Evolutionary conservation across 2,888 invertebrate species (phyloP).

Genomic region (Pherbina coryleti): DNA sequence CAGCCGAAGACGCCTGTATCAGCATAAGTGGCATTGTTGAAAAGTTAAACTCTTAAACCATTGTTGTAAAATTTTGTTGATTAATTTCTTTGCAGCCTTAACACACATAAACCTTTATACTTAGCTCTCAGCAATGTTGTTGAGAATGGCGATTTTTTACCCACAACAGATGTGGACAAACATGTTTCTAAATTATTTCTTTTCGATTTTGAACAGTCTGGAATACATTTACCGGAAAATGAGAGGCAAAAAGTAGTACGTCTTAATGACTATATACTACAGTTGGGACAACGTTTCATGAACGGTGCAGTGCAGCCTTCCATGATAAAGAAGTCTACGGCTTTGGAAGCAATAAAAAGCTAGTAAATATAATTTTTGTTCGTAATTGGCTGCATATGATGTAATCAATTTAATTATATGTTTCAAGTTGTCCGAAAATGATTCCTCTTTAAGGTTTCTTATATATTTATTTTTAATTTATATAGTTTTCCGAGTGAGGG

Average conservation of each 20-base stretch:
- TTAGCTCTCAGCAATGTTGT: constrained; percentile 80
- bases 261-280: constrained; percentile 87
- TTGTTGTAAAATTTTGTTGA: not conserved
- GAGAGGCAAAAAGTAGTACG: constrained; percentile 82
- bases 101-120: constrained; percentile 90
- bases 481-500: constrained; percentile 76
- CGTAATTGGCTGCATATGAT: not conserved
- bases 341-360: constrained; percentile 81
- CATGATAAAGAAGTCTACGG: constrained; percentile 74
- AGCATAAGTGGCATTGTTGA: constrained; percentile 93
- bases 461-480: not conserved
- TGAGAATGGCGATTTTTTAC: constrained; percentile 76
- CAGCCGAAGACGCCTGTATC: constrained; percentile 92
- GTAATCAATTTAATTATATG: too few relatives aligned
- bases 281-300: constrained; percentile 87
- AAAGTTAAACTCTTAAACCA: constrained; percentile 73
- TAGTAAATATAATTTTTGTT: constrained; percentile 73
- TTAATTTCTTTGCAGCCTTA: constrained; percentile 76
- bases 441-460: not conserved
- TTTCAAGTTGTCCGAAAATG: not conserved
- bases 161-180: constrained; percentile 80
- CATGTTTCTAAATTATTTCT: constrained; percentile 91
- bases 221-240: constrained; percentile 89
- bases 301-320: constrained; percentile 80
- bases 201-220: constrained; percentile 97